Evolutionary conservation across 2,888 invertebrate species (phyloP), one percentile per base, ranked within the genome.

Genomic region (Chaetoderma sp.): DNA sequence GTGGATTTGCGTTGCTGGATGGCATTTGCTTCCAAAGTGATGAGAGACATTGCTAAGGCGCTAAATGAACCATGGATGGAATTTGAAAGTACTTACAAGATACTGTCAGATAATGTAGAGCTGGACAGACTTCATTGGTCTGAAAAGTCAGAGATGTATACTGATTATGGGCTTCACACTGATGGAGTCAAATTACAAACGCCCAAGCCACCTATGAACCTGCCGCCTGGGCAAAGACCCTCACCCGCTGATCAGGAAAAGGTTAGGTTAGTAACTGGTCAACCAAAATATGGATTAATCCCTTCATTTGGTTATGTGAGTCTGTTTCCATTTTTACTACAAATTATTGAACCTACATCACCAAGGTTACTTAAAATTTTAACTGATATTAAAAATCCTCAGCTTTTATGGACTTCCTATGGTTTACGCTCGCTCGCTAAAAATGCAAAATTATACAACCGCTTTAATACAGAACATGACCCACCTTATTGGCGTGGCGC

Each of bases 1-100:
- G 89, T 99, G 1, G 99, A 99, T 86, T 88, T 99, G 10, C 91
- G 96, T 0, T 99, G 98, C 79, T 99, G 99, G 99, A 94, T 99
- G 88, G 93, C 93, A 18, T 89, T 97, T 1, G 95, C 96, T 0
- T 92, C 97, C 0, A 91, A 92, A 52, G 92, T 85, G 4, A 81
- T 86, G 77, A 75, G 79, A 4, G 82, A 86, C 44, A 82, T 84
- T 64, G 83, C 82, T 13, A 65, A 76, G 55, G 69, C 78, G 1
- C 63, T 85, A 1, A 77, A 76, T 28, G 75, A 83, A 58, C 76
- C 82, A 8, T 70, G 72, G 59, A 60, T 73, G 25, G 78, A 76
- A 25, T 86, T 82, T 61, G 68, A 72, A n/a, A 70, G 73, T 58
- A 93, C 93, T 0, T 90, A 91, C 16, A 88, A 90, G 0, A 92